Evolutionary conservation across 2,888 invertebrate genomes (phyloP), one percentile per base, ranked within the genome.

Genomic region (Acanthosepion lycidas): DNA sequence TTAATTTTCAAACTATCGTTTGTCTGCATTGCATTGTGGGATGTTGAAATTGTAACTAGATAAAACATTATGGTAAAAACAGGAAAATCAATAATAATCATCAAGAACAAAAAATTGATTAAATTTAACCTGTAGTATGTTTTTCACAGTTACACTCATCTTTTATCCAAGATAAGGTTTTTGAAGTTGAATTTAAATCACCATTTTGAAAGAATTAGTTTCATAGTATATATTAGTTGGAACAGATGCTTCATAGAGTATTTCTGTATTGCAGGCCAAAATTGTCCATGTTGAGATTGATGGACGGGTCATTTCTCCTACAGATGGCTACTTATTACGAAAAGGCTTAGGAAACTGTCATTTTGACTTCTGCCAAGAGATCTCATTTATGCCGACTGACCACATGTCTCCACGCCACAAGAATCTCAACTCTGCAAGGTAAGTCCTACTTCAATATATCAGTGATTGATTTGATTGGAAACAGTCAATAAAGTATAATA

Each of bases 351-450:
- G 98, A 8, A 98, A 98, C 97, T 98, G 98, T 93, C 98, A 98
- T 97, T 98, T 98, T 97, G 98, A 98, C 97, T 98, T 98, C 97
- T 98, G 98, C 59, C 98, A 99, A 97, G 98, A 98, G 95, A 96
- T 98, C 93, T 97, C 96, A 94, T 97, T 98, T 94, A 96, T 96
- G 94, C 95, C 93, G 12, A 93, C 93, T 93, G 93, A 53, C 20
- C 49, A 93, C 33, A 49, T 93, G 51, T 93, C 93, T 5, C 53
- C 53, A 53, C 51, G 93, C 18, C 53, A 49, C 48, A 93, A 93
- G 33, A 93, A 53, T 93, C 93, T 53, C 48, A 93, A 93, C 20
- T n/a, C 93, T 53, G 93, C 49, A 15, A 93, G 51, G 93, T 93
- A 93, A 93, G 49, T 26, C 51, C 51, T 93, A 51, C 51, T 28